Percentiles rank a stretch among this genome's conserved stretches.
These are phyloP conservation scores for Argyrosomus japonicus DNA, from an alignment of 2,113 vertebrate genomes.

Conservation along the genomic window DNA sequence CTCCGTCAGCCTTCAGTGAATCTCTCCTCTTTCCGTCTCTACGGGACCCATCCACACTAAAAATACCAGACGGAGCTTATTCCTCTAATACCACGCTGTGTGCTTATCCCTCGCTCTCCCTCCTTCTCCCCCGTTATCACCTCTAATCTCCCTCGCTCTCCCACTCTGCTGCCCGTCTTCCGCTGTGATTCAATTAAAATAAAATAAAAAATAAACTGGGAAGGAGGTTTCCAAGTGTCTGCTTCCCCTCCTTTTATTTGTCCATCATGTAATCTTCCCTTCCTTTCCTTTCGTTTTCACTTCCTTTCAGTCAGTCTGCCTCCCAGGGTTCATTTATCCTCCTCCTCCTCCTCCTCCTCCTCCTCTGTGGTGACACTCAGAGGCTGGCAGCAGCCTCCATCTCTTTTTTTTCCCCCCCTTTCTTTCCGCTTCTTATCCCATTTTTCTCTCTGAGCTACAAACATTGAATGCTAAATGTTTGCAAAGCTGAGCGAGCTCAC, in stretches of 20 bases:
- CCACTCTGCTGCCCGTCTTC: conserved; percentile 19
- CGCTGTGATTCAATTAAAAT: conserved; percentile 49
- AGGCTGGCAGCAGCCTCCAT: conserved; percentile 32
- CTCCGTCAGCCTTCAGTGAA: neutral
- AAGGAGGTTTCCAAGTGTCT: conserved; percentile 12
- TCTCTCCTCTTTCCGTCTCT: conserved; percentile 43
- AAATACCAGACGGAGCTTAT: conserved; percentile 82
- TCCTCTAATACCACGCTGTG: conserved; percentile 70
- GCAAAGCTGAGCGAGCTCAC: neutral
- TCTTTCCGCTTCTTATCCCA: conserved; percentile 6
- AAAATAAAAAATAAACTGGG: neutral
- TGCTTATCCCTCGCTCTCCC: conserved; percentile 70
- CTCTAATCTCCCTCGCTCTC: conserved; percentile 55
- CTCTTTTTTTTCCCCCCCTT: neutral
- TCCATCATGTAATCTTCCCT: neutral
- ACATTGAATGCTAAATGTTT: conserved; percentile 33
- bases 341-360: conserved; percentile 4
- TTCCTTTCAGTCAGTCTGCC: conserved; percentile 5
- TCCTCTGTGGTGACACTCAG: conserved; percentile 19
- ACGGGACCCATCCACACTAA: conserved; percentile 68
- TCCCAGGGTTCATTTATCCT: conserved; percentile 5
- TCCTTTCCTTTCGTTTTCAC: conserved; percentile 19
- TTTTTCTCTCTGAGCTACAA: conserved; percentile 12
- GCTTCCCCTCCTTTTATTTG: neutral
- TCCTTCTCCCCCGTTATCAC: conserved; percentile 53